Base-by-base conservation (phyloP, 2,113 vertebrate genomes). In the Vulpes vulpes region DNA sequence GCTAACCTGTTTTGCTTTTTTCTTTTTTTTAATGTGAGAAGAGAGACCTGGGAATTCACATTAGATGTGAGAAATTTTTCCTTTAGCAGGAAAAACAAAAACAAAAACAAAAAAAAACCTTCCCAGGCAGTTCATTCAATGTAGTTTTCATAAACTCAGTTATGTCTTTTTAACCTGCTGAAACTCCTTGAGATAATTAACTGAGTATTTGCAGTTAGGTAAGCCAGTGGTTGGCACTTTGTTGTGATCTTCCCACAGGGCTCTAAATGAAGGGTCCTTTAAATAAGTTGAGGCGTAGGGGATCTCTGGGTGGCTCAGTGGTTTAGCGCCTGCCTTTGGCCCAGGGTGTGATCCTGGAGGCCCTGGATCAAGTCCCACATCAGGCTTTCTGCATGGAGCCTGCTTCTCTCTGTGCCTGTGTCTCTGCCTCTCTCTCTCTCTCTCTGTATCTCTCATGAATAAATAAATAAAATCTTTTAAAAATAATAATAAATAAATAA, bases 31-130 rank as follows among this genome's bases (percentile, higher is more conserved):
- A 86, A 91, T 89, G 67, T 27, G 55, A 95, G 59, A 35, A 82
- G 57, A 73, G 81, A 89, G 80, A 91, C 76, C n/a, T 87, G 89
- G 92, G 73, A 97, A 86, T 94, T 97, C 84, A 91, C 73, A 35
- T 82, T 59, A 87, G 27, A 25, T 95, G 49, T 64, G 53, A 60
- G 27, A 89, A 14, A 57, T 78, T 88, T 98, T 97, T 35, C 23
- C 49, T 96, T 97, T 73, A 87, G 11, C 35, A 71, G 69, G 11
- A 30, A 22, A 64, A 38, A 3, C 35, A 71, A 82, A 4, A 67
- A 43, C 5, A 43, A 81, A 11, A 30, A 16, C n/a, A 62, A n/a
- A 80, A 78, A 83, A 5, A 60, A 30, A 25, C 69, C 11, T 78
- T 8, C 2, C 30, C 27, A 84, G 25, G 30, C 10, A 69, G 49